Base-by-base conservation (phyloP, 2,888 invertebrate genomes). In the Cristatella mucedo region DNA sequence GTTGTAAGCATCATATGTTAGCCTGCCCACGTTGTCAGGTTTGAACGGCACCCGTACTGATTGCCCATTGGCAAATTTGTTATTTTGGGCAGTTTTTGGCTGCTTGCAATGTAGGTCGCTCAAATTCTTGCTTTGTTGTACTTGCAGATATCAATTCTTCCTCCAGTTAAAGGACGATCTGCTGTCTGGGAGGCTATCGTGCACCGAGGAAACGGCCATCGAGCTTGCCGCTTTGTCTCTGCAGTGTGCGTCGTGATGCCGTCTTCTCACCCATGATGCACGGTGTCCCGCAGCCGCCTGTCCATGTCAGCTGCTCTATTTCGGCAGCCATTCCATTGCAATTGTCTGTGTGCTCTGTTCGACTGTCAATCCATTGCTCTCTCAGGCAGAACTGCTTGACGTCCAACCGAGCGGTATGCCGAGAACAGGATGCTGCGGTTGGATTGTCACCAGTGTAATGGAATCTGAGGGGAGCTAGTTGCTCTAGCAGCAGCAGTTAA, bases 121-220 rank as follows among this genome's bases (percentile, higher is more conserved):
- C 26, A 11, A 11, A 11, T 26, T n/a, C 26, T 26, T 26, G 9
- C 26, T n/a, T 26, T 26, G 9, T 26, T 26, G 42, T 21, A 42
- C 26, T 57, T 61, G 21, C 55, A 73, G 73, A 54, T 97, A 97
- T 68, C 87, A 93, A 66, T 95, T 95, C 68, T 95, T 95, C 66
- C 73, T 95, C 46, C 95, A 97, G 74, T 67, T 99, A 41, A 97
- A 97, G 63, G 82, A 82, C 60, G 97, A 97, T 68, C 78, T 99
- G 44, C 70, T 89, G 33, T 80, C 81, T 54, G 95, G 91, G 38
- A 78, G 78, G 58, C 71, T 99, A 41, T 82, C 84, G 57, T 87
- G 87, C 64, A 78, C 85, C 1, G 79, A 82, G 57, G 80, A 80
- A 46, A 80, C 79, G 40, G 78, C 82, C 16, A 76, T 89, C 5